phyloP scores from a whole-genome alignment of 1,140 invertebrate genomes.

The Lerema accius region DNA sequence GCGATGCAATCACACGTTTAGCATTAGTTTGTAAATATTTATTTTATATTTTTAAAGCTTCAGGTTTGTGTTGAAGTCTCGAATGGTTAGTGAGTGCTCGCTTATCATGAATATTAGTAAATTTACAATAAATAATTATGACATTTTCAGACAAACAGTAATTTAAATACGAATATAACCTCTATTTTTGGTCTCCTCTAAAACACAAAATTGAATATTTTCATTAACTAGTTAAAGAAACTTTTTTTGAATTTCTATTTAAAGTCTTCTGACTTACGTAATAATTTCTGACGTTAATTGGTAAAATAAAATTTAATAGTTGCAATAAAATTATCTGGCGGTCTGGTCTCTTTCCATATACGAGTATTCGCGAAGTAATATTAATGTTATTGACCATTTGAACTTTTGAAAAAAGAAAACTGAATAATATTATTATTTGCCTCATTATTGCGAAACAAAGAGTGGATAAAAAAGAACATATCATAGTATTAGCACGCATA shows the following conservation, averaged over 20 bases:
- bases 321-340: no score
- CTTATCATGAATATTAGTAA: slow-evolving; percentile 33
- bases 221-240: no score
- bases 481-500: slow-evolving; percentile 37
- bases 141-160: slow-evolving; percentile 29
- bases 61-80: slow-evolving; percentile 45
- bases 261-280: no score
- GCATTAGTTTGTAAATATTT: slow-evolving; percentile 63
- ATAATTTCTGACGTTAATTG: no score
- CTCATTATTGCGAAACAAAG: background rate
- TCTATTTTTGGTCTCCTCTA: background rate
- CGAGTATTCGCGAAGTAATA: no score
- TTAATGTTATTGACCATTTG: no score
- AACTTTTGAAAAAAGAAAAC: no score
- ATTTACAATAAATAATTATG: background rate
- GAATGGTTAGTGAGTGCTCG: slow-evolving; percentile 41
- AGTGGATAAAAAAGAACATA: slow-evolving; percentile 35
- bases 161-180: background rate
- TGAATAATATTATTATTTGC: background rate
- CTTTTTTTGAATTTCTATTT: background rate
- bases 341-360: no score
- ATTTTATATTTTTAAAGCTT: slow-evolving; percentile 53
- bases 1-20: slow-evolving; percentile 53
- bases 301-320: no score
- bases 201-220: slow-evolving; percentile 16